Percentiles rank a stretch among this genome's conserved stretches.
Evolutionary conservation across 2,113 vertebrate genomes (phyloP).

Genomic region (Turdus rufiventris): DNA sequence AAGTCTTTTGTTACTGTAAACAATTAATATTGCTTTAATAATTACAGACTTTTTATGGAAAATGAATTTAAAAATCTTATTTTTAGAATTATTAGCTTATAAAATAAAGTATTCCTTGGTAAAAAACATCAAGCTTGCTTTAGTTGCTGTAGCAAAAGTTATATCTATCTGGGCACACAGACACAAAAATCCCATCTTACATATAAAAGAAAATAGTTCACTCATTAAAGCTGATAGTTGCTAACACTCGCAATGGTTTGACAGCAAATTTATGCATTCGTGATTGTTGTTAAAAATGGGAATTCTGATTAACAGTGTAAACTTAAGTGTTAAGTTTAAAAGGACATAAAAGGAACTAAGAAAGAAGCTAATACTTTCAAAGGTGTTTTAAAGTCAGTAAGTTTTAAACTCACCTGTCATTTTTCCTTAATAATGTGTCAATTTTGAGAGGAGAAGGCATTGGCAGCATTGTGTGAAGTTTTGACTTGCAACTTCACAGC

Average conservation of each 20-base stretch:
- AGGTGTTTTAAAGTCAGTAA: neutral
- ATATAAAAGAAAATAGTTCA: neutral
- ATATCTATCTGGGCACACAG: no score
- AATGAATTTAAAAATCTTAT: neutral
- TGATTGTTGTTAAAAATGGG: neutral
- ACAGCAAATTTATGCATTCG: neutral
- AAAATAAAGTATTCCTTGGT: neutral
- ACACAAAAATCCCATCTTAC: neutral
- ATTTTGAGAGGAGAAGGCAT: neutral
- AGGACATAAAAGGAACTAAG: neutral
- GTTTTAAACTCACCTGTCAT: neutral
- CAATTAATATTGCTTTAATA: neutral
- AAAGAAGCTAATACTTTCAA: neutral
- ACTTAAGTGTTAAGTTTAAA: neutral
- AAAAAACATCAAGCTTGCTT: neutral
- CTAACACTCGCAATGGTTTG: neutral
- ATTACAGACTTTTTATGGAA: neutral
- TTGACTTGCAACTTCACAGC: neutral
- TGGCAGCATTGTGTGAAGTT: neutral
- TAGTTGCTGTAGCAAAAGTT: neutral
- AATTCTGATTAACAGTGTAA: neutral
- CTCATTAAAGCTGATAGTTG: neutral
- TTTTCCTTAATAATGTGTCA: neutral
- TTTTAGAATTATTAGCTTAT: neutral
- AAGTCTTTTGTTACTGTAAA: neutral